Evolutionary conservation across 2,113 vertebrate genomes (phyloP).

Genomic region (Athene cunicularia): DNA sequence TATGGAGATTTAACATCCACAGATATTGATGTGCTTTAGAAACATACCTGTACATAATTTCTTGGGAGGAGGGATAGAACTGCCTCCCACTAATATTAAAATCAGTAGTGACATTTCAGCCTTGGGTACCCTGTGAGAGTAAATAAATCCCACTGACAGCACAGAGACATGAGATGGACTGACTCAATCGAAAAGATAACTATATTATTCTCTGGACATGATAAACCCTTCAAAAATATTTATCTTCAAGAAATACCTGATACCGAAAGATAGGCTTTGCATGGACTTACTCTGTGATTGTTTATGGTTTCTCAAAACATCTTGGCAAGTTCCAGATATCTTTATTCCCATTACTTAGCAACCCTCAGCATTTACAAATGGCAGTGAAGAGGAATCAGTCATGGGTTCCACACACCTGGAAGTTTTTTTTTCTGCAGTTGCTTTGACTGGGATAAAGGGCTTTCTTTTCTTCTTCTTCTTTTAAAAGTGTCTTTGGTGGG

Average conservation of each 20-base stretch:
- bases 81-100: background rate
- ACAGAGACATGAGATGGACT: background rate
- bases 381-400: background rate
- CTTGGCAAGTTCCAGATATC: background rate
- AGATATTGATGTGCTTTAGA: background rate
- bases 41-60: fast-evolving
- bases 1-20: background rate
- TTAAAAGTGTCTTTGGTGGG: background rate
- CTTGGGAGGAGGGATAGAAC: background rate
- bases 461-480: background rate
- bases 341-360: background rate
- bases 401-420: background rate
- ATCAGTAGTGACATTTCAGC: background rate
- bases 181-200: background rate
- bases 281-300: background rate
- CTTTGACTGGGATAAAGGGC: background rate
- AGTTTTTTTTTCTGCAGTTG: background rate
- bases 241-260: background rate
- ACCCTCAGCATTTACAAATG: background rate
- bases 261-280: background rate
- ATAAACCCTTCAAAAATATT: background rate
- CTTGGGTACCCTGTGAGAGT: background rate
- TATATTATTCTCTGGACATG: background rate
- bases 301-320: background rate
- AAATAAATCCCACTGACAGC: background rate